A percentile compares a stretch with the other conserved stretches of the same genome.
phyloP scores from a whole-genome alignment of 2,888 invertebrate species.

The Cryptus armator region DNA sequence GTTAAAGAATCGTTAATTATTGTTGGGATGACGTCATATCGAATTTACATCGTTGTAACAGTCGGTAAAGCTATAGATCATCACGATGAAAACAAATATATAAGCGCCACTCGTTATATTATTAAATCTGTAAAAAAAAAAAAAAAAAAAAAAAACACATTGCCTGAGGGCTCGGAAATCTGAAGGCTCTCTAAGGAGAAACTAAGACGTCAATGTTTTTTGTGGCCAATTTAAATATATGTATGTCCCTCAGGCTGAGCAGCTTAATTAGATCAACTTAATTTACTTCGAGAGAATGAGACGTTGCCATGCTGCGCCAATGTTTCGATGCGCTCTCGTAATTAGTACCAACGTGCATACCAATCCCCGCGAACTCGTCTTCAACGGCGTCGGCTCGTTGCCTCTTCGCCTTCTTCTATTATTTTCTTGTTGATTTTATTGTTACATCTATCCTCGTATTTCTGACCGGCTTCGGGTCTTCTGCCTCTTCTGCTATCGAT shows the following conservation, averaged over 20 bases:
- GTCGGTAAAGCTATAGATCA: no score
- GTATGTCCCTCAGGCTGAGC: slow-evolving; percentile 73
- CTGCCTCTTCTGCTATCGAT: neutral
- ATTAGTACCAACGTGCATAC: slow-evolving; percentile 82
- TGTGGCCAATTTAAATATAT: slow-evolving; percentile 80
- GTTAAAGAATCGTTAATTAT: neutral
- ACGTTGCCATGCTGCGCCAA: slow-evolving; percentile 51
- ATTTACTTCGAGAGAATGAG: slow-evolving; percentile 76
- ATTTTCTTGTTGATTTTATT: neutral
- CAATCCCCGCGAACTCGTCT: slow-evolving; percentile 70
- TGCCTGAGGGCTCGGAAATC: slow-evolving; percentile 19
- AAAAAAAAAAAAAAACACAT: neutral
- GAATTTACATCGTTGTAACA: no score
- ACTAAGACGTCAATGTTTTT: slow-evolving; percentile 50
- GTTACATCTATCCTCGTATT: neutral
- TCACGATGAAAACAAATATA: neutral
- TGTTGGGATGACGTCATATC: neutral
- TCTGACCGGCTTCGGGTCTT: neutral
- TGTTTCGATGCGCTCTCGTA: slow-evolving; percentile 73
- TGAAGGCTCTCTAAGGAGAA: slow-evolving; percentile 13
- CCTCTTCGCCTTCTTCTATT: slow-evolving; percentile 38
- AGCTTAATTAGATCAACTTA: slow-evolving; percentile 83
- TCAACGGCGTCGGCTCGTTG: slow-evolving; percentile 34
- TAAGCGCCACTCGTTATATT: neutral
- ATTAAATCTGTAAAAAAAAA: neutral